phyloP scores from a whole-genome alignment of 2,113 vertebrate genomes.

The Centropristis striata region DNA sequence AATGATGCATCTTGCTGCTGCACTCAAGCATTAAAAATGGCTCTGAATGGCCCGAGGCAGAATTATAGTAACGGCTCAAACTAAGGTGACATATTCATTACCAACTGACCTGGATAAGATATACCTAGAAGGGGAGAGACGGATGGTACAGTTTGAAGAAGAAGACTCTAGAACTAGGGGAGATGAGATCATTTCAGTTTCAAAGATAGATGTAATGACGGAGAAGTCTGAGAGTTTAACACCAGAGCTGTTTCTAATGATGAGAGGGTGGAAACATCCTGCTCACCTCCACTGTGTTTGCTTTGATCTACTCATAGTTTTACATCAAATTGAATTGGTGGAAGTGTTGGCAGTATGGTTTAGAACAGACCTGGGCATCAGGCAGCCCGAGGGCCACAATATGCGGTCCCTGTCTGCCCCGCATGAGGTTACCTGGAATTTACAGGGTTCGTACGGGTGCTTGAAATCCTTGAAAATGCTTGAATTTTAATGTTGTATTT shows the following conservation, averaged over 20 bases:
- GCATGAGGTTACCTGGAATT: no score
- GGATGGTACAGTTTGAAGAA: background rate
- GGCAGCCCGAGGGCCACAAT: no score
- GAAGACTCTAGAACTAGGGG: background rate
- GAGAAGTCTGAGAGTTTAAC: background rate
- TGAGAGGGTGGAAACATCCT: background rate
- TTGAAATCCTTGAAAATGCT: no score
- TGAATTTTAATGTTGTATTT: no score
- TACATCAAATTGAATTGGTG: background rate
- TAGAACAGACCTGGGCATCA: no score
- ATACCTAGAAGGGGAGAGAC: background rate
- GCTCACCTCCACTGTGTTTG: background rate
- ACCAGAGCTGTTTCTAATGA: background rate
- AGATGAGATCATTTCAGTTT: background rate
- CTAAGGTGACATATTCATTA: background rate
- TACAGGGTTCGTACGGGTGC: no score
- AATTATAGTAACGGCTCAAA: background rate
- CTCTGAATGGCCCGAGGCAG: background rate
- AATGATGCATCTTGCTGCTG: background rate
- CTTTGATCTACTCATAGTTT: background rate
- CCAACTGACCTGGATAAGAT: background rate
- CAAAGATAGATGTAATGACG: background rate
- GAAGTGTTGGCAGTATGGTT: background rate
- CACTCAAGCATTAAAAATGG: background rate
- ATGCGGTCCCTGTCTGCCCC: no score